These are phyloP conservation scores for Deladenus siricidicola DNA, from an alignment of 2,888 invertebrate genomes.

Conservation along the genomic window DNA sequence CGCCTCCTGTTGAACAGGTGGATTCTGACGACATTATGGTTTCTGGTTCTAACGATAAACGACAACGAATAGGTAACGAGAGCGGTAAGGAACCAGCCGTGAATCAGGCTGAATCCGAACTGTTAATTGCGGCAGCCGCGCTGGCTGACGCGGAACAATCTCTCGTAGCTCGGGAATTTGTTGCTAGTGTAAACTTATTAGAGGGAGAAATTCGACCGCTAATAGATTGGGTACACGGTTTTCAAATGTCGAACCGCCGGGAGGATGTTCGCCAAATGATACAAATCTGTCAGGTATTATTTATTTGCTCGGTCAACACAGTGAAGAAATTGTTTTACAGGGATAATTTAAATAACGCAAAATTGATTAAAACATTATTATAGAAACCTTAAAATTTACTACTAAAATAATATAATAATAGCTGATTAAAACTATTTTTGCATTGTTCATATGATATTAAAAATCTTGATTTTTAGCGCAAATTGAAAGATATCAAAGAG, in stretches of 20 bases:
- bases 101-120: neutral
- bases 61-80: too few species aligned
- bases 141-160: constrained; percentile 7
- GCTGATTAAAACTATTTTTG: too few species aligned
- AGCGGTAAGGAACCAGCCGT: constrained; percentile 3
- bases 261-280: constrained; percentile 39
- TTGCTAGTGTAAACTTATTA: constrained; percentile 36
- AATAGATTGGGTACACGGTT: constrained; percentile 32
- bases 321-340: constrained; percentile 16
- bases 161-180: constrained; percentile 36
- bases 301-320: neutral
- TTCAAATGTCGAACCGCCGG: constrained; percentile 25
- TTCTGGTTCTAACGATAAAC: too few species aligned
- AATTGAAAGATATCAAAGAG: constrained; percentile 43
- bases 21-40: too few species aligned
- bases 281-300: constrained; percentile 35
- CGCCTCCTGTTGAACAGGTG: too few species aligned
- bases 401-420: too few species aligned
- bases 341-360: too few species aligned
- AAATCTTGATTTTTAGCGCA: constrained; percentile 19
- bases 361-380: too few species aligned
- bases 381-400: too few species aligned
- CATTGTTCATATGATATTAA: too few species aligned
- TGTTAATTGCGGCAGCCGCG: neutral
- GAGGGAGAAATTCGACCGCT: constrained; percentile 39